phyloP scores from a whole-genome alignment of 2,888 invertebrate genomes.

The Masnerella sp. region DNA sequence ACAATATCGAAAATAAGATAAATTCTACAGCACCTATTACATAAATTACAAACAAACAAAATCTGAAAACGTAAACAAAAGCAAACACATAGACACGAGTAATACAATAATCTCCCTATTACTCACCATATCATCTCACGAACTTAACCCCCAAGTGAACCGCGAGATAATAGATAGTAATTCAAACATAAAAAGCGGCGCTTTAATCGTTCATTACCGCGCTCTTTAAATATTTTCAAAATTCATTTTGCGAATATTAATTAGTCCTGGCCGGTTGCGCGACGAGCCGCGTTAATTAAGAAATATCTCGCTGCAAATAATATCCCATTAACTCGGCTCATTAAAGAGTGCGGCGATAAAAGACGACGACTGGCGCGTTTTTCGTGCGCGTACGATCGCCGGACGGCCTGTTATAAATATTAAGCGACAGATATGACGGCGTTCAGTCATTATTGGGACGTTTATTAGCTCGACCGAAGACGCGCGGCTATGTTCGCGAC shows the following conservation, averaged over 20 bases:
- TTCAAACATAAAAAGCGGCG: slow-evolving; percentile 16
- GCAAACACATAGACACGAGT: too few relatives aligned
- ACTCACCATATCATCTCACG: slow-evolving; percentile 18
- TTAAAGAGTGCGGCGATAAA: slow-evolving; percentile 49
- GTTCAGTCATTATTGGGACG: slow-evolving; percentile 69
- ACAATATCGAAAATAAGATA: too few relatives aligned
- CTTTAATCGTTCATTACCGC: slow-evolving; percentile 7
- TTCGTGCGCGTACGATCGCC: slow-evolving; percentile 18
- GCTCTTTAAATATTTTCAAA: slow-evolving; percentile 26
- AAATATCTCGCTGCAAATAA: slow-evolving; percentile 43
- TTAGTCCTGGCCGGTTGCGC: slow-evolving; percentile 11
- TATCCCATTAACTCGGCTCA: slow-evolving; percentile 39
- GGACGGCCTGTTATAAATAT: slow-evolving; percentile 65
- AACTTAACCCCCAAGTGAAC: slow-evolving; percentile 30
- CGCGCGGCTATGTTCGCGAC: slow-evolving; percentile 54
- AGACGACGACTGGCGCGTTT: slow-evolving; percentile 22
- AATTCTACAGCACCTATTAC: too few relatives aligned
- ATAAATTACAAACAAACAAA: not conserved
- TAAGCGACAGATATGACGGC: slow-evolving; percentile 67
- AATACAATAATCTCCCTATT: too few relatives aligned
- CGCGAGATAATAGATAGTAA: slow-evolving; percentile 24
- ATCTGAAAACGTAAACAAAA: slow-evolving; percentile 12
- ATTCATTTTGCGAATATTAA: slow-evolving; percentile 35
- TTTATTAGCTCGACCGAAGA: slow-evolving; percentile 67
- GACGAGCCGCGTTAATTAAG: slow-evolving; percentile 25